Evolutionary conservation across 2,113 vertebrate species (phyloP).

Genomic region (Morphnarchus princeps): DNA sequence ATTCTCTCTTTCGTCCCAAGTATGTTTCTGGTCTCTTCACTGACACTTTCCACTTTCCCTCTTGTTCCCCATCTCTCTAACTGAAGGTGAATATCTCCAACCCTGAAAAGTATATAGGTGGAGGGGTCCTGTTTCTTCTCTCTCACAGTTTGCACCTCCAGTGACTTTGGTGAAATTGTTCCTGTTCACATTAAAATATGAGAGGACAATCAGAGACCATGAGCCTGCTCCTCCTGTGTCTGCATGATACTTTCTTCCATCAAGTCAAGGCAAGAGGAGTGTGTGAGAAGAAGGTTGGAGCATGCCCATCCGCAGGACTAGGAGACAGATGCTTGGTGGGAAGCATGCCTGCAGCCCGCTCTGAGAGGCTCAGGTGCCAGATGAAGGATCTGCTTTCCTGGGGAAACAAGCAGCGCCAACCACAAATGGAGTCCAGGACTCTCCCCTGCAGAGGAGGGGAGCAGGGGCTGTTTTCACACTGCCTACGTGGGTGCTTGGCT

Average conservation of each 20-base stretch:
- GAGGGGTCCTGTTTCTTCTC: neutral
- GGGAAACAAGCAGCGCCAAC: neutral
- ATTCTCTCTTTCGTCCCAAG: neutral
- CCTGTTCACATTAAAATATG: neutral
- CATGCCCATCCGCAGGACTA: neutral
- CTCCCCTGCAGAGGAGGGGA: neutral
- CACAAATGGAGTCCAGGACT: neutral
- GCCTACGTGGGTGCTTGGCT: neutral
- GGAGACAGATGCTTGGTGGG: constrained; percentile 37
- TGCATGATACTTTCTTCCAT: neutral
- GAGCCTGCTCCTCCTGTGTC: neutral
- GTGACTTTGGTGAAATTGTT: neutral
- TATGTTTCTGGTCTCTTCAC: neutral
- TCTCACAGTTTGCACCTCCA: neutral
- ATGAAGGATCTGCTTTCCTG: neutral
- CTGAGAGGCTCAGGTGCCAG: neutral
- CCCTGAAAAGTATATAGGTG: neutral
- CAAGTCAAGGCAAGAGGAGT: neutral
- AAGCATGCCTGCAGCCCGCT: neutral
- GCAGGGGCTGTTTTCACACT: constrained; percentile 1
- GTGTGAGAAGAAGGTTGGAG: neutral
- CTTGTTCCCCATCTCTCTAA: neutral
- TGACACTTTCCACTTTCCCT: neutral
- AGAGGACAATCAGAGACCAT: neutral
- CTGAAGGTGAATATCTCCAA: neutral